These are phyloP conservation scores for Drosophila monieri DNA, from an alignment of 2,888 invertebrate genomes.

Conservation along the genomic window DNA sequence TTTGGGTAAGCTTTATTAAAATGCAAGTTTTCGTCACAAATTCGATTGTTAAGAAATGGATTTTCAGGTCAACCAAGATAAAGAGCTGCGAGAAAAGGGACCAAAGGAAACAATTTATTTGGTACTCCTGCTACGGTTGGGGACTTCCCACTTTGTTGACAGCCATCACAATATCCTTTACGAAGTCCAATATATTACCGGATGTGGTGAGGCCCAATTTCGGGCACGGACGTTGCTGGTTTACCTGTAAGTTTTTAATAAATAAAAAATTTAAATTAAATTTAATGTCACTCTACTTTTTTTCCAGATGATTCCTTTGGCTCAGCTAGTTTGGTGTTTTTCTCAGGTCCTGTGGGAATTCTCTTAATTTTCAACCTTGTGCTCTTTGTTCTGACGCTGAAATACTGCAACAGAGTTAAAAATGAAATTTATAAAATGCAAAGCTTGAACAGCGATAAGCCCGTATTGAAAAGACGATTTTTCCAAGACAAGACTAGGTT, in stretches of 20 bases:
- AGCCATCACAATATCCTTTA: conserved; percentile 85
- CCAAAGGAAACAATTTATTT: conserved; percentile 85
- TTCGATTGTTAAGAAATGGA: no score
- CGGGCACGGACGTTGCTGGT: conserved; percentile 88
- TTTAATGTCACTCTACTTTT: not conserved
- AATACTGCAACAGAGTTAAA: conserved; percentile 89
- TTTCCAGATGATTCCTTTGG: conserved; percentile 78
- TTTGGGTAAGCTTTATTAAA: conserved; percentile 86
- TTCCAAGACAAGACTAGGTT: conserved; percentile 89
- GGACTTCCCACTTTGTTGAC: conserved; percentile 87
- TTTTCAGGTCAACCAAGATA: conserved; percentile 69
- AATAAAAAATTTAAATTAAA: not conserved
- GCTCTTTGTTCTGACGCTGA: conserved; percentile 88
- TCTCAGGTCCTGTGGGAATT: conserved; percentile 87
- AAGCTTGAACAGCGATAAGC: conserved; percentile 87
- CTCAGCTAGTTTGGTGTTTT: conserved; percentile 85
- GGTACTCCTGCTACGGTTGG: conserved; percentile 90
- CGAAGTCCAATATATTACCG: conserved; percentile 85
- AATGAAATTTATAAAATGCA: conserved; percentile 89
- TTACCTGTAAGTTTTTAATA: conserved; percentile 81
- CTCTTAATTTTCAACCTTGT: conserved; percentile 88
- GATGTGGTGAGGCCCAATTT: conserved; percentile 86
- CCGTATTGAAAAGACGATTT: conserved; percentile 86
- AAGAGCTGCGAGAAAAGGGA: conserved; percentile 64
- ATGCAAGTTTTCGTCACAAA: not conserved